Conservation (phyloP, 2,797 vertebrate species). For the Arvicola amphibius region DNA sequence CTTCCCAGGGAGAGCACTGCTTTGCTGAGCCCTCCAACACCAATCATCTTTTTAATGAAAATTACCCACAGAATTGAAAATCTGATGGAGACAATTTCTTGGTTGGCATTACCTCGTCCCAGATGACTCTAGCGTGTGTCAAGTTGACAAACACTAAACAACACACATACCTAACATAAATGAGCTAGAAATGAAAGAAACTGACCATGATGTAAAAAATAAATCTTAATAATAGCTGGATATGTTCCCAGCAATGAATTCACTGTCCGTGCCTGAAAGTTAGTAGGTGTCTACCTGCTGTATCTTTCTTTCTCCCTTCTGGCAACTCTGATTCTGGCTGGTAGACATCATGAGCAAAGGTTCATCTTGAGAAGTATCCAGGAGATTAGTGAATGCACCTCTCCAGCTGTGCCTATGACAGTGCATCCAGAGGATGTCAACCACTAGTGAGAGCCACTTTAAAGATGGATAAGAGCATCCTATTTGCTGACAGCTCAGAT, state of each 20-base stretch:
- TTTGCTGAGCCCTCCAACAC: no score
- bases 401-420: not conserved
- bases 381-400: not conserved
- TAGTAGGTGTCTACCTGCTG: not conserved
- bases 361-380: not conserved
- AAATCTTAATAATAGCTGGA: not conserved
- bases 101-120: no score
- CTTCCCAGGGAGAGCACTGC: not conserved
- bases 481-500: not conserved
- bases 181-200: not conserved
- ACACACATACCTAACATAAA: not conserved
- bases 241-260: not conserved
- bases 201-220: not conserved
- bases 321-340: no score
- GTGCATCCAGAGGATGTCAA: not conserved
- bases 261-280: not conserved
- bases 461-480: not conserved
- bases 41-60: no score
- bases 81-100: no score
- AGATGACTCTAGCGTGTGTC: not conserved
- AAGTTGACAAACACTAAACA: not conserved
- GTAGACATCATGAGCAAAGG: not conserved
- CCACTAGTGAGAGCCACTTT: not conserved
- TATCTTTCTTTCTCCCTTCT: not conserved
- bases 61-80: no score